Percentiles rank a stretch among this genome's conserved stretches.
Conservation (phyloP, 2,888 invertebrate genomes). For the Bedellia somnulentella region DNA sequence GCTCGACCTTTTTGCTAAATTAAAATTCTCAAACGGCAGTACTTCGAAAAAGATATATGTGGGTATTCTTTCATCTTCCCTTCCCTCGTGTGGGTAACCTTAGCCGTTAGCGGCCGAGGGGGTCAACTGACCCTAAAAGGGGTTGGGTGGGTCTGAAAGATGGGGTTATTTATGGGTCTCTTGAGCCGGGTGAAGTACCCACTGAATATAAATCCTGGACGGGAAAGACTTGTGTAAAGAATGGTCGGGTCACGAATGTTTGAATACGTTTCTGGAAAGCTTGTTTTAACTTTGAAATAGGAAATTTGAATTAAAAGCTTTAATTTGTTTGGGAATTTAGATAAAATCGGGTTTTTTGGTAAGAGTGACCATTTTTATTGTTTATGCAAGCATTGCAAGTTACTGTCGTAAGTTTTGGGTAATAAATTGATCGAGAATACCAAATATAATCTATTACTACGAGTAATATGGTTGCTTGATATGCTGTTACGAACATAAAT, state of each 20-base stretch:
- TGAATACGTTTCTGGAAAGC: too few species aligned
- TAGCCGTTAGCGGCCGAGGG: slow-evolving; percentile 36
- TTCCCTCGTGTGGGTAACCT: slow-evolving; percentile 36
- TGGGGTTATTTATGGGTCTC: slow-evolving; percentile 55
- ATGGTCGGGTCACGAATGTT: slow-evolving; percentile 12
- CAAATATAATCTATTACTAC: too few species aligned
- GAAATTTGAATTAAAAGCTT: too few species aligned
- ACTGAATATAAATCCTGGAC: slow-evolving; percentile 52
- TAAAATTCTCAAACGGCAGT: slow-evolving; percentile 54
- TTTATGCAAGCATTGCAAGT: too few species aligned
- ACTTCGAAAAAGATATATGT: slow-evolving; percentile 58
- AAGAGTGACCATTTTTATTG: too few species aligned
- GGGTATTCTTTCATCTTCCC: slow-evolving; percentile 56
- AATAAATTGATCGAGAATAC: too few species aligned
- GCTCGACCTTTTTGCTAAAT: slow-evolving; percentile 24
- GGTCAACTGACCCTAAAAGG: slow-evolving; percentile 9
- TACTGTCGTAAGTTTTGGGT: too few species aligned
- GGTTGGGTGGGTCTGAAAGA: slow-evolving; percentile 17
- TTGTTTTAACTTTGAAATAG: too few species aligned
- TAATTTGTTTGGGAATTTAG: too few species aligned
- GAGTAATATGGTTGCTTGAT: too few species aligned
- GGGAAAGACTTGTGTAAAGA: slow-evolving; percentile 44
- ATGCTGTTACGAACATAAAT: too few species aligned
- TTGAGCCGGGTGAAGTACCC: slow-evolving; percentile 52
- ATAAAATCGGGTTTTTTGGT: too few species aligned